Evolutionary conservation across 2,113 vertebrate species (phyloP).

Genomic region (Diglossa brunneiventris): DNA sequence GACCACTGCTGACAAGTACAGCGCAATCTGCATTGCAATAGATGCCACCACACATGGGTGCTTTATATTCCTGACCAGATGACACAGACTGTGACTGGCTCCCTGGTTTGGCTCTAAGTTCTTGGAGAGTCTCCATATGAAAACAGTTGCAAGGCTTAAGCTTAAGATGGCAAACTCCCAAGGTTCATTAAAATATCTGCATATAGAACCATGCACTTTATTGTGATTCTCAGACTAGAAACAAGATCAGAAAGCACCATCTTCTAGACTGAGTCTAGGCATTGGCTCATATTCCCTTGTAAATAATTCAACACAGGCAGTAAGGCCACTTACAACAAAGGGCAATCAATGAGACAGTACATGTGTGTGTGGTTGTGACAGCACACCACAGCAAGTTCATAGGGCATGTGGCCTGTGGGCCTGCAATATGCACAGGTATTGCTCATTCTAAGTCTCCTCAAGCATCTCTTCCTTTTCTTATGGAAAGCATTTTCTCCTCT

Average conservation of each 20-base stretch:
- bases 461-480: not conserved
- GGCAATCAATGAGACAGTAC: not conserved
- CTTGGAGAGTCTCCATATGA: not conserved
- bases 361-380: not conserved
- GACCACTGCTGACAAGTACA: not conserved
- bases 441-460: not conserved
- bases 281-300: not conserved
- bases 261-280: not conserved
- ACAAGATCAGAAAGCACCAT: not conserved
- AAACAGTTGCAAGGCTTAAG: not conserved
- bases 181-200: not conserved
- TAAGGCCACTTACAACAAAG: not conserved
- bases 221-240: not conserved
- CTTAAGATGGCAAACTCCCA: not conserved
- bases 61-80: not conserved
- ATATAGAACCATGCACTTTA: not conserved
- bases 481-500: not conserved
- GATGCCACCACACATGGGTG: not conserved
- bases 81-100: not conserved
- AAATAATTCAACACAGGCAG: not conserved
- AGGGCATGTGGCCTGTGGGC: no score
- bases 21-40: not conserved
- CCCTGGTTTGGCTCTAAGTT: not conserved
- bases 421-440: not conserved
- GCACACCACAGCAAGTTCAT: not conserved